A percentile compares a stretch with the other conserved stretches of the same genome.
These are phyloP conservation scores for Bovichtus diacanthus DNA, from an alignment of 2,797 vertebrate species.

Conservation along the genomic window DNA sequence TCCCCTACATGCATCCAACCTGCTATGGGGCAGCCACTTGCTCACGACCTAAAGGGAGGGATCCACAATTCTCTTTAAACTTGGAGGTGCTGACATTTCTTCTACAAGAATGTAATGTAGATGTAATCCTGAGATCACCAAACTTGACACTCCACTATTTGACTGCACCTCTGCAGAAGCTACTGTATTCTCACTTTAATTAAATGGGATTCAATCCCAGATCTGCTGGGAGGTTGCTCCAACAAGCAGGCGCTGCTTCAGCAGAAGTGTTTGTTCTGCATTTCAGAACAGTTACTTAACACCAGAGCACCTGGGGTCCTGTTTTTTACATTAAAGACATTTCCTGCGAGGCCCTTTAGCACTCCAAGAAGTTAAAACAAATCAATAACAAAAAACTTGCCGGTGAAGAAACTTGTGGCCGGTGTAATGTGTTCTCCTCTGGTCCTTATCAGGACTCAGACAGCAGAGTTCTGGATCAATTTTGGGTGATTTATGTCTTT, in stretches of 20 bases:
- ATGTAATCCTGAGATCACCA: too few relatives aligned
- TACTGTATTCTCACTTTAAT: not conserved
- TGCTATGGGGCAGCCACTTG: not conserved
- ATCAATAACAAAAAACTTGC: constrained; percentile 5
- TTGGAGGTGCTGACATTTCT: not conserved
- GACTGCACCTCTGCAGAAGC: too few relatives aligned
- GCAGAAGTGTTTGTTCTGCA: not conserved
- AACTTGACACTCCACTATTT: too few relatives aligned
- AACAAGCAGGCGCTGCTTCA: not conserved
- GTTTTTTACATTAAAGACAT: not conserved
- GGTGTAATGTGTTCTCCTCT: constrained; percentile 7
- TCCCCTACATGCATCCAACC: not conserved
- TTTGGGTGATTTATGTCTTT: constrained; percentile 23
- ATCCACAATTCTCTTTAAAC: not conserved
- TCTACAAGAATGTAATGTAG: too few relatives aligned
- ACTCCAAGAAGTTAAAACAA: not conserved
- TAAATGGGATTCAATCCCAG: not conserved
- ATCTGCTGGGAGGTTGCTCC: not conserved
- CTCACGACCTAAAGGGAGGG: too few relatives aligned
- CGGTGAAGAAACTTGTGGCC: not conserved
- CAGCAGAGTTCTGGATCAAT: constrained; percentile 20
- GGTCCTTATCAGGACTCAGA: constrained; percentile 29
- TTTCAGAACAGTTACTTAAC: not conserved
- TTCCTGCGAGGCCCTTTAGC: not conserved
- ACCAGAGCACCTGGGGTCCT: not conserved